A percentile compares a stretch with the other conserved stretches of the same genome.
These are phyloP conservation scores for Botia kubotai DNA, from an alignment of 2,797 vertebrate genomes.

Conservation along the genomic window DNA sequence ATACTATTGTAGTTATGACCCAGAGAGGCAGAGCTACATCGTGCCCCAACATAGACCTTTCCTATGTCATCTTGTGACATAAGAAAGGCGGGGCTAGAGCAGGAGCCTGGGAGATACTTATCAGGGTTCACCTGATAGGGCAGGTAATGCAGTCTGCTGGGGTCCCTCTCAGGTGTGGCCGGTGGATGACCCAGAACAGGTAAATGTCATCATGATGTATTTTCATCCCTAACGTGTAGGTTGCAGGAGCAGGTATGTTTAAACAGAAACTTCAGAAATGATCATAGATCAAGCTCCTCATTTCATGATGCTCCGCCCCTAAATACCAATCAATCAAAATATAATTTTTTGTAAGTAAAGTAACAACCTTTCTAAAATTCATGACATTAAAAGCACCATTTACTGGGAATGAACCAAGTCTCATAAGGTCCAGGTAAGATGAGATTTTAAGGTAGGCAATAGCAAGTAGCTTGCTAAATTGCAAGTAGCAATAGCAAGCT, in stretches of 20 bases:
- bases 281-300: constrained; percentile 85
- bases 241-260: constrained; percentile 79
- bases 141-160: constrained; percentile 76
- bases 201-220: constrained; percentile 86
- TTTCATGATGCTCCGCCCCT: no score
- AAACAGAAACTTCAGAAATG: constrained; percentile 81
- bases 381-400: no score
- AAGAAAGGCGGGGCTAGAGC: constrained; percentile 80
- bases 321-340: no score
- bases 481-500: no score
- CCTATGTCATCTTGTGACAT: constrained; percentile 86
- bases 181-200: constrained; percentile 84
- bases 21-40: constrained; percentile 64
- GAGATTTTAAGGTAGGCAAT: no score
- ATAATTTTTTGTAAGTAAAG: no score
- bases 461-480: no score
- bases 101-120: constrained; percentile 87
- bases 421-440: no score
- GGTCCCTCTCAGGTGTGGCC: constrained; percentile 78
- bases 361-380: no score
- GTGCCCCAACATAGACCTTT: constrained; percentile 85
- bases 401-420: no score
- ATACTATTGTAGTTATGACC: background rate
- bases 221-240: constrained; percentile 82
- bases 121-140: constrained; percentile 76